Conservation (phyloP, 2,797 vertebrate genomes). For the Epinephelus awoara region DNA sequence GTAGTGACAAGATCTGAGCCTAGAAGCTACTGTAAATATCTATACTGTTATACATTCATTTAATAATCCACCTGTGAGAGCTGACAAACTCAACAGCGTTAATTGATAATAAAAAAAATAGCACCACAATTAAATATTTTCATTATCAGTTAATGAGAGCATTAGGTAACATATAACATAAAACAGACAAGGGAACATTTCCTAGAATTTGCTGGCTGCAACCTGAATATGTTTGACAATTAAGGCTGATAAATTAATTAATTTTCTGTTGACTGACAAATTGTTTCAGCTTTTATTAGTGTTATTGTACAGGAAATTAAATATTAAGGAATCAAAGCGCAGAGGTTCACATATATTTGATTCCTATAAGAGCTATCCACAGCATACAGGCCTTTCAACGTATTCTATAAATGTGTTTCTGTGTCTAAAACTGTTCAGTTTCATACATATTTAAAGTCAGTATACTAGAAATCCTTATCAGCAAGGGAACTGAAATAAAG, state of each 20-base stretch:
- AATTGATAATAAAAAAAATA: not conserved
- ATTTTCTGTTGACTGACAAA: not conserved
- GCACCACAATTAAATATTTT: not conserved
- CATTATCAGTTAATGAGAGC: not conserved
- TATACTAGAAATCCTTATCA: slow-evolving; percentile 27
- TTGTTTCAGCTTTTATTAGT: slow-evolving; percentile 1
- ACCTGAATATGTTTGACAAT: not conserved
- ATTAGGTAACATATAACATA: not conserved
- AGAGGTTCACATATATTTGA: not conserved
- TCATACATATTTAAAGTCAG: slow-evolving; percentile 18
- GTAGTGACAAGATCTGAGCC: not conserved
- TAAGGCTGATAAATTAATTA: not conserved
- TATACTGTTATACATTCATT: not conserved
- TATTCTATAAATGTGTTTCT: not conserved
- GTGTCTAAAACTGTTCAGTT: not conserved
- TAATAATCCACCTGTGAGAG: not conserved
- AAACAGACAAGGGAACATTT: not conserved
- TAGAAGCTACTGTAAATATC: not conserved
- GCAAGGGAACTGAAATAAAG: slow-evolving; percentile 18
- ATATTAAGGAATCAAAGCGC: not conserved
- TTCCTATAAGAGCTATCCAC: not conserved
- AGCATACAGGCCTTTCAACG: not conserved
- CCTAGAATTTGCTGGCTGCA: not conserved
- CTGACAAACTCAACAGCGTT: too few species aligned
- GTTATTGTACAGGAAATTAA: not conserved